Evolutionary conservation across 2,888 invertebrate genomes (phyloP).

Genomic region (Tanaodytes sp.): DNA sequence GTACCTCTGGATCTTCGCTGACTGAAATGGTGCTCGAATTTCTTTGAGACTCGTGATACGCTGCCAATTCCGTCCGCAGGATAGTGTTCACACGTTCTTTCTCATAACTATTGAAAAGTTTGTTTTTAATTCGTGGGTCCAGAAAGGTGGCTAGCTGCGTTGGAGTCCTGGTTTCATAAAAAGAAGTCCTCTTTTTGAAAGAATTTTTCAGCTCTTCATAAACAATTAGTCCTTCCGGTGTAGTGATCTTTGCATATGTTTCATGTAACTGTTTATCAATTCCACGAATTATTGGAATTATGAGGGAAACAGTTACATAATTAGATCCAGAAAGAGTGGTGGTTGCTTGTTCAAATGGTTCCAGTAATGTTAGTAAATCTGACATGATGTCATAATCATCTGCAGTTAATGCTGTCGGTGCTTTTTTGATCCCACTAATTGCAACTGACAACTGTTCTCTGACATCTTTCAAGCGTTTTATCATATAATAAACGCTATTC

Average conservation of each 20-base stretch:
- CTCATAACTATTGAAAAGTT: conserved; percentile 1
- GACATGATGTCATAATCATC: conserved; percentile 11
- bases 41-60: background rate
- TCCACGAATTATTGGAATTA: conserved; percentile 13
- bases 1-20: background rate
- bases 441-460: conserved; percentile 8
- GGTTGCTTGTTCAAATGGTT: conserved; percentile 10
- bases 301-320: conserved; percentile 15
- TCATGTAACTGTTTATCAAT: conserved; percentile 10
- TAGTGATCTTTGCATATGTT: background rate
- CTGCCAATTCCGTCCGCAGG: conserved; percentile 1
- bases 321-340: conserved; percentile 11
- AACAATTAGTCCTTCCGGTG: conserved; percentile 11
- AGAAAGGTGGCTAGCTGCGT: conserved; percentile 15
- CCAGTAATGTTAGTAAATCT: conserved; percentile 7
- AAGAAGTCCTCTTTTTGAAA: conserved; percentile 2
- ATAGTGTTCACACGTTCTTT: background rate
- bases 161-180: conserved; percentile 16
- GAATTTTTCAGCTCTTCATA: conserved; percentile 11
- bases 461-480: conserved; percentile 4
- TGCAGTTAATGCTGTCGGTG: conserved; percentile 1
- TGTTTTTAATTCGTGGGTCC: conserved; percentile 19
- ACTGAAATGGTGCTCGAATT: background rate
- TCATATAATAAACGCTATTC: conserved; percentile 18
- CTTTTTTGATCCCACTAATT: conserved; percentile 3